Evolutionary conservation across 2,113 vertebrate genomes (phyloP), one percentile per base, ranked within the genome.

Genomic region (Poeciliopsis retropinna): DNA sequence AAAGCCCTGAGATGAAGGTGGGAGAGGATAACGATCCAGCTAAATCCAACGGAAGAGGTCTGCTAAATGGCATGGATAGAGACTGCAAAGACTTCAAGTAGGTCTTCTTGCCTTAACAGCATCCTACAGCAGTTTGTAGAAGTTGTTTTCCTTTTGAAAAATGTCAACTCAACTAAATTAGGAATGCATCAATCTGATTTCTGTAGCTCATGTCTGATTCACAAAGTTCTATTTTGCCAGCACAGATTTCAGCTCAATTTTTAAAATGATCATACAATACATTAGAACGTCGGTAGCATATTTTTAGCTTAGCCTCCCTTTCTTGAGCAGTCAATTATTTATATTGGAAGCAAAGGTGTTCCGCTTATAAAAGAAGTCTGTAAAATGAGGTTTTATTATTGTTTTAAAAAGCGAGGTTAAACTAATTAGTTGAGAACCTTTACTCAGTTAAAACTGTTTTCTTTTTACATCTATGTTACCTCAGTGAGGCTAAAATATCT

Each of bases 51-150:
- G 96, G 96, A 88, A 96, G 97, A 95, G 96, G 96, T 90, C 95
- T 99, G 81, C 94, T 97, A 86, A 99, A 99, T 73, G 98, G 98
- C 93, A 97, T 99, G 95, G 98, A 99, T 92, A 94, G 96, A 80
- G 98, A 99, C 95, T 97, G 97, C 95, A 99, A 99, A 95, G 98
- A 99, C 91, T 99, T 99, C 94, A 98, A 98, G 98, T 99, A 96
- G 4, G 91, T 84, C 63, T 79, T 41, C 4, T 66, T 8, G 6
- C 2, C 39, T 64, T 66, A 39, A 32, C 22, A 41, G 22, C 17
- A 8, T 25, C 60, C 31, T 54, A 37, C 37, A 28, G 30, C 11
- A 47, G 37, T 10, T 62, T 15, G 25, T 10, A 10, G 6, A 10
- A 10, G 6, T 60, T 17, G 22, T 60, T 34, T 60, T 27, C 22